These are phyloP conservation scores for Scleropages formosus DNA, from an alignment of 2,797 vertebrate genomes.

Conservation along the genomic window DNA sequence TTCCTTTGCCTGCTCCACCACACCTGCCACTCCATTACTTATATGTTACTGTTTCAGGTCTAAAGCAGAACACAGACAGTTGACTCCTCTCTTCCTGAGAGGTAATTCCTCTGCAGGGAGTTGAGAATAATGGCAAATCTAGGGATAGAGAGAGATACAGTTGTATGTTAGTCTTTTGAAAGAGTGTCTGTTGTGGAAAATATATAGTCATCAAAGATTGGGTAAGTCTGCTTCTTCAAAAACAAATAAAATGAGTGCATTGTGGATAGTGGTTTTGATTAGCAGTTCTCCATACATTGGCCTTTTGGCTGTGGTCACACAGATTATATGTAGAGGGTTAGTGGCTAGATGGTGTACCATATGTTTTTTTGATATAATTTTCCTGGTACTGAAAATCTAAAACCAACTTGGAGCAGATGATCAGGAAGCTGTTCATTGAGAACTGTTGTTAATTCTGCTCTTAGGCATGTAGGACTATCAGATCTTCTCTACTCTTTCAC, in stretches of 20 bases:
- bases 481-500: neutral
- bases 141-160: no score
- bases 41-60: no score
- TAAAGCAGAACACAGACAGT: neutral
- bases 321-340: conserved; percentile 30
- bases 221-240: neutral
- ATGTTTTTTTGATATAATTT: conserved; percentile 41
- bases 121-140: neutral
- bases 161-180: no score
- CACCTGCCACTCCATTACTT: no score
- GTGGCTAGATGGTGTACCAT: conserved; percentile 28
- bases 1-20: no score
- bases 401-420: conserved; percentile 20
- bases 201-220: no score
- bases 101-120: neutral
- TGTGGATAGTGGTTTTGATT: conserved; percentile 24
- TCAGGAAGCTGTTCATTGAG: neutral
- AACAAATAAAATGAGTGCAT: neutral
- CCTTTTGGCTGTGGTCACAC: conserved; percentile 27
- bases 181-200: no score
- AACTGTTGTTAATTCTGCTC: neutral
- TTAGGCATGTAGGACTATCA: neutral
- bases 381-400: conserved; percentile 29
- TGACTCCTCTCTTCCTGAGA: neutral
- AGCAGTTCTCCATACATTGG: conserved; percentile 9